Percentiles rank a stretch among this genome's conserved stretches.
phyloP scores from a whole-genome alignment of 2,113 vertebrate genomes.

The Silurus meridionalis region DNA sequence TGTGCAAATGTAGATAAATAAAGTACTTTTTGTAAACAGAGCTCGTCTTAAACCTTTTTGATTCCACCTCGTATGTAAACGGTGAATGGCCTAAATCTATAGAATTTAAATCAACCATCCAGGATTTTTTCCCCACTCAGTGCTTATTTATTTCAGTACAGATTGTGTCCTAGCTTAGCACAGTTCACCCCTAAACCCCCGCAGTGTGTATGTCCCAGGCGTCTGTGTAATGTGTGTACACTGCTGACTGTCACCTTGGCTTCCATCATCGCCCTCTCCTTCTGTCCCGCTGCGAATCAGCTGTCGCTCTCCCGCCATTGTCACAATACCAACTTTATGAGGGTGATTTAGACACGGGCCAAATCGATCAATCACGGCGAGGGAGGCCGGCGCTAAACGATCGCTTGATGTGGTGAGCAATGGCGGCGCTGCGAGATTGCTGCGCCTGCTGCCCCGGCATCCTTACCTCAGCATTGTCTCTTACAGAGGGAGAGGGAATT shows the following conservation, averaged over 20 bases:
- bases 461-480: slow-evolving; percentile 43
- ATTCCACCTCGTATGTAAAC: neutral
- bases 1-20: too few species aligned
- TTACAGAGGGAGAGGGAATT: neutral
- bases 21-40: too few species aligned
- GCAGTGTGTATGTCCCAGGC: neutral
- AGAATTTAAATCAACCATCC: neutral
- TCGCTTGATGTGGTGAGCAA: slow-evolving; percentile 54
- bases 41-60: too few species aligned
- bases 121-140: neutral
- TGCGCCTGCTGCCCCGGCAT: slow-evolving; percentile 34
- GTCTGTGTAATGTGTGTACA: neutral
- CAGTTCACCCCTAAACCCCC: neutral
- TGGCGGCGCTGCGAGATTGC: slow-evolving; percentile 41
- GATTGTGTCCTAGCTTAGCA: neutral
- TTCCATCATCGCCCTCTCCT: slow-evolving; percentile 22
- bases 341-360: slow-evolving; percentile 52
- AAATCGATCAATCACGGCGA: slow-evolving; percentile 54
- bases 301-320: slow-evolving; percentile 55
- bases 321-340: slow-evolving; percentile 58
- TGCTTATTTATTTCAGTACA: neutral
- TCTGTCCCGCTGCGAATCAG: slow-evolving; percentile 51
- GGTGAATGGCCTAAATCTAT: neutral
- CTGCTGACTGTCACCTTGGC: slow-evolving; percentile 24
- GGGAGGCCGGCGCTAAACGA: slow-evolving; percentile 50